A percentile compares a stretch with the other conserved stretches of the same genome.
Evolutionary conservation across 2,888 invertebrate genomes (phyloP).

Genomic region (Diogma glabrata): DNA sequence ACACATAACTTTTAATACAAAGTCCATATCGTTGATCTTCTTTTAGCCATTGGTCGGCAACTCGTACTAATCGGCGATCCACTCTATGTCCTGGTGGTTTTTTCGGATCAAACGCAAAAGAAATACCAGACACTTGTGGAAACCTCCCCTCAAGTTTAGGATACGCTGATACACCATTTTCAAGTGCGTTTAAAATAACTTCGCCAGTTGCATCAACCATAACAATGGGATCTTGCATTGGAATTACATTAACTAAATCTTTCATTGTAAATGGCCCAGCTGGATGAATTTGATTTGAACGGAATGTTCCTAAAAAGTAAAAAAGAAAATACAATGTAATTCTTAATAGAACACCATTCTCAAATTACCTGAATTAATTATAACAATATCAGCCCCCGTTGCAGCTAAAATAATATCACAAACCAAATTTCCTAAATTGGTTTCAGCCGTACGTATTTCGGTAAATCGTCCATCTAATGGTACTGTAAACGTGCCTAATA

Average conservation of each 20-base stretch:
- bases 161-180: slow-evolving; percentile 76
- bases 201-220: slow-evolving; percentile 62
- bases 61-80: slow-evolving; percentile 57
- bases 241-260: slow-evolving; percentile 71
- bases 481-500: slow-evolving; percentile 73
- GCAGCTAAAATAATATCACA: slow-evolving; percentile 74
- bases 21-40: slow-evolving; percentile 59
- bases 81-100: slow-evolving; percentile 58
- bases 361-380: slow-evolving; percentile 72
- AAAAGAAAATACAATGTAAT: background rate
- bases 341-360: background rate
- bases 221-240: slow-evolving; percentile 74
- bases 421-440: slow-evolving; percentile 81
- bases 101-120: slow-evolving; percentile 63
- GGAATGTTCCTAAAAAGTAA: slow-evolving; percentile 27
- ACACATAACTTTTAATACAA: slow-evolving; percentile 72
- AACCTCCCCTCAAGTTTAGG: slow-evolving; percentile 82
- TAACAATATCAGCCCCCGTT: slow-evolving; percentile 72
- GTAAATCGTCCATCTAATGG: slow-evolving; percentile 78
- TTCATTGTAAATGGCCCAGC: slow-evolving; percentile 76
- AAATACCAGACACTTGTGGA: slow-evolving; percentile 68
- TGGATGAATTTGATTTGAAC: slow-evolving; percentile 47
- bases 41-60: slow-evolving; percentile 76
- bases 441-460: slow-evolving; percentile 66
- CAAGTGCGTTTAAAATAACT: slow-evolving; percentile 57